A percentile compares a stretch with the other conserved stretches of the same genome.
phyloP scores from a whole-genome alignment of 2,888 invertebrate species.

The Apamea sordens region DNA sequence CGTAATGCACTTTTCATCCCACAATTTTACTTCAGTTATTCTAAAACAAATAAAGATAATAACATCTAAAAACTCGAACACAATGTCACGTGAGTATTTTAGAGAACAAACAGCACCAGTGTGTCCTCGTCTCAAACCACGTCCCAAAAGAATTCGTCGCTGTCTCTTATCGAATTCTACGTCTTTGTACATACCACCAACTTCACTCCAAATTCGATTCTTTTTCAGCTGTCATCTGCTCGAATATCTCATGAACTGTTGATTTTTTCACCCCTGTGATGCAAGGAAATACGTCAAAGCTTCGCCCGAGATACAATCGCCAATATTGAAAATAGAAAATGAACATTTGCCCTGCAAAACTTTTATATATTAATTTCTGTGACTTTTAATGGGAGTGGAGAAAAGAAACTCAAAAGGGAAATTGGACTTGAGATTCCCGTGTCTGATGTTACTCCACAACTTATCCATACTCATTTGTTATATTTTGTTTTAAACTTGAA shows the following conservation, averaged over 20 bases:
- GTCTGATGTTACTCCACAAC: constrained; percentile 35
- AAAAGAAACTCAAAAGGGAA: constrained; percentile 48
- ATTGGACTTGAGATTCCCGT: constrained; percentile 39
- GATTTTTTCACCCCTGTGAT: constrained; percentile 68
- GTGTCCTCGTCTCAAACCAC: constrained; percentile 49
- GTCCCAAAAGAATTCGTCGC: constrained; percentile 70
- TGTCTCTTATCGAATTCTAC: constrained; percentile 67
- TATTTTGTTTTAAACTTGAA: background rate
- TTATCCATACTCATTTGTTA: background rate
- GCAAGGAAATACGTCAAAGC: constrained; percentile 78
- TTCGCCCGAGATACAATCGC: constrained; percentile 74
- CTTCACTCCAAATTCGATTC: constrained; percentile 79
- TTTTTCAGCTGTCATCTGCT: constrained; percentile 82
- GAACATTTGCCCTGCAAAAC: constrained; percentile 47
- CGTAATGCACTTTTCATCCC: constrained; percentile 5
- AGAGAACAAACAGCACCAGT: constrained; percentile 51
- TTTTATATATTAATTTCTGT: constrained; percentile 58
- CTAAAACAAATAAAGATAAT: constrained; percentile 40
- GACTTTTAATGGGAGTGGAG: constrained; percentile 42
- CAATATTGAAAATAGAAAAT: constrained; percentile 71
- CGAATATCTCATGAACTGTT: constrained; percentile 69
- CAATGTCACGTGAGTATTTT: constrained; percentile 41
- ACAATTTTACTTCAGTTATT: constrained; percentile 12
- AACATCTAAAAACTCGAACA: constrained; percentile 50
- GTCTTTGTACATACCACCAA: constrained; percentile 60